phyloP scores from a whole-genome alignment of 2,888 invertebrate species.

The Zhuqinia jingwanae region DNA sequence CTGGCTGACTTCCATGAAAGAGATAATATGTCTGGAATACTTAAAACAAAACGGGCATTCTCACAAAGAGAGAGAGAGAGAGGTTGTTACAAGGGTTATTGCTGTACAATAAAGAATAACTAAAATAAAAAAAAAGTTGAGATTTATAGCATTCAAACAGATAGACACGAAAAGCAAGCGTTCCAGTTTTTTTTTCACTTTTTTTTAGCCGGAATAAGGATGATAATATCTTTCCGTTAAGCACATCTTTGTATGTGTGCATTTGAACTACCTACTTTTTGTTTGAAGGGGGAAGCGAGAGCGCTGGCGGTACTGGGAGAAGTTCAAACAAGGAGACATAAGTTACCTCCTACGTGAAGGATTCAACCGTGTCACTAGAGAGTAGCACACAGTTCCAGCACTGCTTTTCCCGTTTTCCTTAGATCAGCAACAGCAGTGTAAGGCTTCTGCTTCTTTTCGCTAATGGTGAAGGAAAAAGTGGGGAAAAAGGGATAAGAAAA shows the following conservation, averaged over 20 bases:
- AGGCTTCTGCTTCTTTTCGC: neutral
- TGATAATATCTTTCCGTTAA: neutral
- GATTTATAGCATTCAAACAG: neutral
- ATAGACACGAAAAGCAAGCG: too few species aligned
- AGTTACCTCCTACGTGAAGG: conserved; percentile 13
- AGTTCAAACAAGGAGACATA: neutral
- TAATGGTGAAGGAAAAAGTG: conserved; percentile 8
- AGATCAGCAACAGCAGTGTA: conserved; percentile 37
- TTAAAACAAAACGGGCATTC: too few species aligned
- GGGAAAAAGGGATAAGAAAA: conserved; percentile 46
- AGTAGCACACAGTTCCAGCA: neutral
- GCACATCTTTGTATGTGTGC: neutral
- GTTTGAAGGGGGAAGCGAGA: neutral
- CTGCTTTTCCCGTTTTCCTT: neutral
- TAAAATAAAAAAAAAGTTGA: neutral
- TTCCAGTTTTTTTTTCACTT: too few species aligned
- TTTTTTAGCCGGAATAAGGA: too few species aligned
- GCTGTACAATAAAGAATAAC: neutral
- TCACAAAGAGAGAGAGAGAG: too few species aligned
- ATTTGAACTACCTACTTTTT: neutral
- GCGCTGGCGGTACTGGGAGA: neutral
- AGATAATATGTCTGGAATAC: too few species aligned
- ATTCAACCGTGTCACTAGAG: conserved; percentile 42
- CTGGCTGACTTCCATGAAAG: too few species aligned
- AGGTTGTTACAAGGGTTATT: neutral